Conservation (phyloP, 2,888 invertebrate genomes). For the Himalopsyche anomala region DNA sequence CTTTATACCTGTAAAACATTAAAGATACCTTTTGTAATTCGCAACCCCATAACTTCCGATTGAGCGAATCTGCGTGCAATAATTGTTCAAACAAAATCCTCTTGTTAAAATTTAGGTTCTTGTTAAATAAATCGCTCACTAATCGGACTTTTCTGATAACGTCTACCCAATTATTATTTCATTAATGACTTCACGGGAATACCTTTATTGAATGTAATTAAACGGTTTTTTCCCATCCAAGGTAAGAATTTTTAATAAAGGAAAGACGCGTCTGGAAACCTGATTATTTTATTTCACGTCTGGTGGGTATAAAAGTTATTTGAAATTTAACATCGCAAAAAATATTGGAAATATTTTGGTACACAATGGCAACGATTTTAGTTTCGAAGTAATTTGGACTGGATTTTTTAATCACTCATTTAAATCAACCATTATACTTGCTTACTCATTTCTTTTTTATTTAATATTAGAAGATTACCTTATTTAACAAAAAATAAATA, state of each 20-base stretch:
- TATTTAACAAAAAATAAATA: no score
- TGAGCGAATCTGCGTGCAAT: background rate
- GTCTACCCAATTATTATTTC: background rate
- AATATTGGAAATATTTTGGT: no score
- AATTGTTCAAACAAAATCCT: constrained; percentile 28
- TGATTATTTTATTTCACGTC: background rate
- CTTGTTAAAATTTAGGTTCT: constrained; percentile 15
- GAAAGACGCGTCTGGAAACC: constrained; percentile 11
- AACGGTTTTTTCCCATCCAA: background rate
- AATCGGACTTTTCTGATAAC: background rate
- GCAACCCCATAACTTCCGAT: constrained; percentile 8
- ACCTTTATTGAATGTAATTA: constrained; percentile 19
- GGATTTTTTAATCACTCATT: no score
- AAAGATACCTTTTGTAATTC: background rate
- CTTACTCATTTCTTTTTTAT: no score
- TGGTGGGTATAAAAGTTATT: background rate
- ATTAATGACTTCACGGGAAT: background rate
- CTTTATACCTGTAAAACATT: background rate
- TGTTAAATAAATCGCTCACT: background rate
- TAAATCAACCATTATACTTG: no score
- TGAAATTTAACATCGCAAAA: no score
- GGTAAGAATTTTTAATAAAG: background rate
- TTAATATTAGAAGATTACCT: no score
- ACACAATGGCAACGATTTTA: no score
- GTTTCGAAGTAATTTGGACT: no score